Evolutionary conservation across 2,888 invertebrate genomes (phyloP), one percentile per base, ranked within the genome.

Genomic region (Sussaba pulchella): DNA sequence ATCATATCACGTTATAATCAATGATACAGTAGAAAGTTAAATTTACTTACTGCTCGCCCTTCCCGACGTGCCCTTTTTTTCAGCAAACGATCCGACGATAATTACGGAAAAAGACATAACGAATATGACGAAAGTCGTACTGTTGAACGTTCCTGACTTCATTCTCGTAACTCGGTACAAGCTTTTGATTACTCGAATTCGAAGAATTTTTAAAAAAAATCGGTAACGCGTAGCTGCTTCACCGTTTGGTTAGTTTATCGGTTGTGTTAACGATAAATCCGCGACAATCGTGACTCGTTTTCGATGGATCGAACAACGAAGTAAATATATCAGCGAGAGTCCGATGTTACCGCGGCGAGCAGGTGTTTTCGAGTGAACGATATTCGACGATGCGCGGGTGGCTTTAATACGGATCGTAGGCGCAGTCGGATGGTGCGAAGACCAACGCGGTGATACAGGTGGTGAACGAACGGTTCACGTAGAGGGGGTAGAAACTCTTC

Each of bases 301-400:
- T 54, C 19, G 59, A 70, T 39, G 67, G 36, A 12, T n/a, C 64
- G 17, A 69, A 74, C 14, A 74, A 78, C 66, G 43, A 59, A 64
- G 59, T n/a, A 63, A 43, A 57, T 74, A 24, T 74, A 39, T 36
- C 67, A 10, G 19, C 43, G 52, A 50, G 61, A 63, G 64, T 50
- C 61, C 82, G 89, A 89, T 88, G 87, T 80, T 88, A 84, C 84
- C 86, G 82, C 85, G 83, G 54, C 89, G 88, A 89, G 87, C 90
- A 89, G 88, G 89, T 88, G 87, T 85, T 91, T 88, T 86, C 88
- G 87, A 91, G 86, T 91, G 91, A 88, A 88, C 82, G 86, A 84
- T 82, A 78, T 81, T 79, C 81, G 67, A 70, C 67, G 79, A 67
- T 77, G 83, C 84, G 84, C 84, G 74, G 79, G 17, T 61, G 50